Percentiles rank a stretch among this genome's conserved stretches.
These are phyloP conservation scores for Pseudococcus longispinus DNA, from an alignment of 2,888 invertebrate genomes.

Conservation along the genomic window DNA sequence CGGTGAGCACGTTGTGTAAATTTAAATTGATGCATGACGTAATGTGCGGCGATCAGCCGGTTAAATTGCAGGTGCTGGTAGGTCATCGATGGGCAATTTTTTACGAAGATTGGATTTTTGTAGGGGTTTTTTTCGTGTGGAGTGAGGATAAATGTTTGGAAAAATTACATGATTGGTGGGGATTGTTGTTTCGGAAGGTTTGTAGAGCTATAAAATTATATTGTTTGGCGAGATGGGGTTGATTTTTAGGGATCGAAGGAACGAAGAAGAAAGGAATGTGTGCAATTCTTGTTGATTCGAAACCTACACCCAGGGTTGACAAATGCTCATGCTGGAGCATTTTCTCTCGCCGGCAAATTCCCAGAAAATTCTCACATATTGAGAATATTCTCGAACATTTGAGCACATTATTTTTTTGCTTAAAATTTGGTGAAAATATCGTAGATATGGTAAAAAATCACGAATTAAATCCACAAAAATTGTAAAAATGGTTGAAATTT, in stretches of 20 bases:
- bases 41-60: background rate
- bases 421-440: no score
- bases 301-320: no score
- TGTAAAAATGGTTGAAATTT: no score
- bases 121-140: background rate
- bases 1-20: conserved; percentile 7
- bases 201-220: background rate
- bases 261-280: background rate
- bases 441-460: no score
- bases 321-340: no score
- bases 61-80: background rate
- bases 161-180: background rate
- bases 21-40: background rate
- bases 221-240: background rate
- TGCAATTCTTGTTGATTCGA: no score
- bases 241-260: background rate
- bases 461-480: no score
- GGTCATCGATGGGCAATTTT: background rate
- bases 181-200: background rate
- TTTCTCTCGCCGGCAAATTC: no score
- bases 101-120: background rate
- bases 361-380: no score
- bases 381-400: no score
- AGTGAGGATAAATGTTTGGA: background rate
- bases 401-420: no score